These are phyloP conservation scores for Drosophila kokeensis DNA, from an alignment of 2,888 invertebrate genomes.

Conservation along the genomic window DNA sequence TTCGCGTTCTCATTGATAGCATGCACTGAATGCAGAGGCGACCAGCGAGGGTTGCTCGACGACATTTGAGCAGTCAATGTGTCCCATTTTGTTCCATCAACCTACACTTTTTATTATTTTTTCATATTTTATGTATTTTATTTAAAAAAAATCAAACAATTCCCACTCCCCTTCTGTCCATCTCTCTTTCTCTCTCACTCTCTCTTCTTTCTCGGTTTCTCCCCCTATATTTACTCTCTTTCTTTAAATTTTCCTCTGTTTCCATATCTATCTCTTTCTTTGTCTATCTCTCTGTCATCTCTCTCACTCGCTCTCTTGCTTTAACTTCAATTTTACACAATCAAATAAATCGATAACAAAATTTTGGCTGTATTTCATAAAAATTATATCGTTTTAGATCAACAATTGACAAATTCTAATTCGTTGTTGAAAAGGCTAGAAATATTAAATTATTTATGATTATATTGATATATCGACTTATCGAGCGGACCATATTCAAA, in stretches of 20 bases:
- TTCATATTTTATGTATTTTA: background rate
- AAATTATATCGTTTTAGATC: background rate
- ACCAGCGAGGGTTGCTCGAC: background rate
- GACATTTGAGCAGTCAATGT: background rate
- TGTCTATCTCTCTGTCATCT: background rate
- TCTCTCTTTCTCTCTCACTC: background rate
- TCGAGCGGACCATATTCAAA: background rate
- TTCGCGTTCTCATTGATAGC: slow-evolving; percentile 15
- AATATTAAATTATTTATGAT: background rate
- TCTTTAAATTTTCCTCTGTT: too few relatives aligned
- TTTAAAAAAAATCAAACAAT: background rate
- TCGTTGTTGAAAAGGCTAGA: background rate
- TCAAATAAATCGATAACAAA: too few relatives aligned
- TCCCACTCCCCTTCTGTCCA: background rate
- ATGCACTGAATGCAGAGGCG: slow-evolving; percentile 1
- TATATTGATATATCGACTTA: background rate
- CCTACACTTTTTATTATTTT: background rate
- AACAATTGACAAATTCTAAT: background rate
- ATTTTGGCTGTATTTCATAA: too few relatives aligned
- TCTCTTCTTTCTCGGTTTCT: background rate
- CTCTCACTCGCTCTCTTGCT: too few relatives aligned
- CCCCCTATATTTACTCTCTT: background rate
- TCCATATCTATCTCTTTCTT: background rate
- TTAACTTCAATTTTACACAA: too few relatives aligned
- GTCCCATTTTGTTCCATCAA: background rate